Base-by-base conservation (phyloP, 2,888 invertebrate genomes). In the Euplagia quadripunctaria region DNA sequence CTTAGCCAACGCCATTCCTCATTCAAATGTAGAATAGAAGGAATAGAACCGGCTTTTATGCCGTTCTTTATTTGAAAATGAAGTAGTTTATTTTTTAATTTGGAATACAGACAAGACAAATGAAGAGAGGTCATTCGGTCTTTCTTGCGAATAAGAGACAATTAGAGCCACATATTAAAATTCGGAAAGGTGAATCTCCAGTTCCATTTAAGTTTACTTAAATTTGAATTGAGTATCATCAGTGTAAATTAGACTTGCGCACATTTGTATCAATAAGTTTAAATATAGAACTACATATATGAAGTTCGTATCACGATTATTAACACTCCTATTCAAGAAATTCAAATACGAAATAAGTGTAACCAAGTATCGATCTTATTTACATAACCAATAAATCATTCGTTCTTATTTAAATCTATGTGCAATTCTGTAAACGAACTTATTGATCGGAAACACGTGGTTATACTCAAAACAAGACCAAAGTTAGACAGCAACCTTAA, bases 31-130 rank as follows among this genome's bases (percentile, higher is more conserved):
- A 61, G 49, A 49, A 46, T 20, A 63, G 0, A 42, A 52, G 17
- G 1, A 16, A 31, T 31, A 41, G 41, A 51, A 64, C 52, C 70
- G 42, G 70, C 64, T 64, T 70, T 64, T 64, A 51, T 43, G n/a
- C 16, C 41, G 64, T 72, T 68, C 46, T 52, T 31, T 31, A 49
- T 66, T 72, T 72, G 11, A 64, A 72, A 72, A 42, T n/a, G 6
- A 17, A 61, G 12, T 20, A 41, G 14, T 46, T 46, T 58, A 52
- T 64, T 63, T 58, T 42, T 14, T 46, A 65, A 31, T 1, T 65
- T 65, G 8, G 9, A 65, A 65, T 65, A 55, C 12, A 55, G 7
- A 42, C 41, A 46, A 43, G 16, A 46, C 31, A 16, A 46, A 55
- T 8, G 11, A 20, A 52, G n/a, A 49, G 6, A n/a, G 12, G 6